Conservation (phyloP, 1,140 invertebrate genomes). For the Galleria mellonella region DNA sequence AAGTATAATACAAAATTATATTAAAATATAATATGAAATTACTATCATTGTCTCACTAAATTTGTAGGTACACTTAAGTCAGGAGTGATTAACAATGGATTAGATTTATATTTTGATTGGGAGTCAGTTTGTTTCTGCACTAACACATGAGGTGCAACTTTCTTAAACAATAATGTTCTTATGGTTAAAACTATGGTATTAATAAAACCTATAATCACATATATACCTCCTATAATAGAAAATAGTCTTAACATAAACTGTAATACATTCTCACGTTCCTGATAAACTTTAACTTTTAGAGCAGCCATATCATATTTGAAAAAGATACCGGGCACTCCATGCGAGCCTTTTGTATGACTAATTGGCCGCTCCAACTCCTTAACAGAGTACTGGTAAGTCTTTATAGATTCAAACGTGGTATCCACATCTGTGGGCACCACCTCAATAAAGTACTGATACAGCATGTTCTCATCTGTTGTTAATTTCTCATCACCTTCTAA, state of each 20-base stretch:
- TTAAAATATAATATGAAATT: conserved; percentile 6
- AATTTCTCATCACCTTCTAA: conserved; percentile 92
- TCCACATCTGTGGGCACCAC: conserved; percentile 95
- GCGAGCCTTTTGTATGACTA: conserved; percentile 82
- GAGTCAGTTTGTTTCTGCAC: conserved; percentile 6
- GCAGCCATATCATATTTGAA: conserved; percentile 96
- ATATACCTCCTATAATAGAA: conserved; percentile 93
- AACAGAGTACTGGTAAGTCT: conserved; percentile 95
- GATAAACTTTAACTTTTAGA: conserved; percentile 88
- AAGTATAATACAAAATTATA: conserved; percentile 18
- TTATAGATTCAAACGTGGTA: conserved; percentile 78
- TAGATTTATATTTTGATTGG: conserved; percentile 16
- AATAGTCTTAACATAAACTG: conserved; percentile 91
- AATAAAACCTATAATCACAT: conserved; percentile 84
- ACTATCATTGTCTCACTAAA: conserved; percentile 51
- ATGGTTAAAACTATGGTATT: conserved; percentile 44
- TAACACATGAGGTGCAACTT: conserved; percentile 10
- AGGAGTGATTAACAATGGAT: conserved; percentile 39
- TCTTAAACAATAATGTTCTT: conserved; percentile 28
- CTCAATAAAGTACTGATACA: conserved; percentile 96
- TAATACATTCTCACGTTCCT: conserved; percentile 85
- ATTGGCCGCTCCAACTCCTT: conserved; percentile 90
- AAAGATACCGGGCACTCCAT: conserved; percentile 94
- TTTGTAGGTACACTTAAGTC: conserved; percentile 49
- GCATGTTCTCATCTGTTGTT: conserved; percentile 79